Base-by-base conservation (phyloP, 1,140 invertebrate genomes). In the Ceratosolen fusciceps region DNA sequence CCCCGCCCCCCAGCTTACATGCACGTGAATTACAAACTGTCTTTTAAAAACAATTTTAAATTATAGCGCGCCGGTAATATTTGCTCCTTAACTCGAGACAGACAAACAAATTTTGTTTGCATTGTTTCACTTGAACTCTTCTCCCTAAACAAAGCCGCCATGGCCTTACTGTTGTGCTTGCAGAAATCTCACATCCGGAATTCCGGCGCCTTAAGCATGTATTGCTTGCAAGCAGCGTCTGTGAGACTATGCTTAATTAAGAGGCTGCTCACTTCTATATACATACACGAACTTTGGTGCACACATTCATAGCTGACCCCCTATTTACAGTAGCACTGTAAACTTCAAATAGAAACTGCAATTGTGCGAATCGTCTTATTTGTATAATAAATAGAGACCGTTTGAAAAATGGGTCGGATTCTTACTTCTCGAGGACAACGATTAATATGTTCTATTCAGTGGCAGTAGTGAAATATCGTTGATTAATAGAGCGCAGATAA, bases 291-390 rank as follows among this genome's bases (percentile, higher is more conserved):
- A 65, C n/a, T n/a, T n/a, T n/a, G n/a, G n/a, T n/a, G n/a, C n/a
- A n/a, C n/a, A n/a, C 34, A 37, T 21, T n/a, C 7, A 65, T 62
- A 19, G 2, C 34, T 65, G 31, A 65, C 31, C 60, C 14, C 10
- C 0, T 19, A 16, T 62, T 62, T 60, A 8, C 29, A 60, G 56
- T 5, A 60, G 24, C 26, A 60, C 29, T 60, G 52, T 60, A 60
- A 60, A 60, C 56, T 60, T 60, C 12, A 60, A 60, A 60, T 29
- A 60, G 24, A 60, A n/a, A 60, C 43, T 47, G 16, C 43, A 9
- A 47, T 47, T 47, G 43, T 47, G 7, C 43, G 43, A 16, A 9
- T 47, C 7, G 43, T 47, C 43, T 47, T 16, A 16, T 47, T 7
- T 7, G 7, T 47, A 16, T 16, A 47, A 47, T 16, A 47, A 47